Base-by-base conservation (phyloP, 2,113 vertebrate genomes). In the Turdus rufiventris region DNA sequence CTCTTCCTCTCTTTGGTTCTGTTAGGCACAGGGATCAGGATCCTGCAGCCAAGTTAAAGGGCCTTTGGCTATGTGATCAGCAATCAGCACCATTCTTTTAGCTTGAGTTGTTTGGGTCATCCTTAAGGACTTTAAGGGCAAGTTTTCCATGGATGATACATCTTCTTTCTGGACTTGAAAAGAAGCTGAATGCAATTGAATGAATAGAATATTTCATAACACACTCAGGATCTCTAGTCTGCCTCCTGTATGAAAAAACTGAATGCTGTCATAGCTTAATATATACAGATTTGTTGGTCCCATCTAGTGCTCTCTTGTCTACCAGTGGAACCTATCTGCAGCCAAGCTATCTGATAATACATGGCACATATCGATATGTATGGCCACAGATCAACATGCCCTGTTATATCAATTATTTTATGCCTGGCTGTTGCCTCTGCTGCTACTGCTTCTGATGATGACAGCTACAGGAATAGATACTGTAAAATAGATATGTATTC, bases 381-480 rank as follows among this genome's bases (percentile, higher is more conserved):
- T 21, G 31, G 7, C 15, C 63, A n/a, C 12, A 75, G 29, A 71
- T 28, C 26, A 36, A 12, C 12, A 48, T 14, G 14, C 4, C 29
- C 11, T 25, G 8, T 65, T 50, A 54, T 12, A 40, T 1, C 0
- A 0, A 19, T 29, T 54, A 56, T 60, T 66, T 61, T 40, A 10
- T 56, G 19, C 12, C 34, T 33, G 33, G 1, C 6, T 0, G 0
- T 50, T 86, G 9, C 14, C 20, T 58, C 31, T 53, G 4, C 7
- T 29, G 20, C 26, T 78, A 40, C 34, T 74, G 48, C 36, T 62
- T 28, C 38, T 54, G 24, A 48, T 42, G 19, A 58, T 26, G 29
- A 31, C 60, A 82, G 26, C 34, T 63, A 36, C 25, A 68, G 61
- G 13, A 34, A 70, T 1, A 58, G 24, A 40, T 25, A 43, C 24